Conservation (phyloP, 2,113 vertebrate genomes). For the Delphinus delphis region DNA sequence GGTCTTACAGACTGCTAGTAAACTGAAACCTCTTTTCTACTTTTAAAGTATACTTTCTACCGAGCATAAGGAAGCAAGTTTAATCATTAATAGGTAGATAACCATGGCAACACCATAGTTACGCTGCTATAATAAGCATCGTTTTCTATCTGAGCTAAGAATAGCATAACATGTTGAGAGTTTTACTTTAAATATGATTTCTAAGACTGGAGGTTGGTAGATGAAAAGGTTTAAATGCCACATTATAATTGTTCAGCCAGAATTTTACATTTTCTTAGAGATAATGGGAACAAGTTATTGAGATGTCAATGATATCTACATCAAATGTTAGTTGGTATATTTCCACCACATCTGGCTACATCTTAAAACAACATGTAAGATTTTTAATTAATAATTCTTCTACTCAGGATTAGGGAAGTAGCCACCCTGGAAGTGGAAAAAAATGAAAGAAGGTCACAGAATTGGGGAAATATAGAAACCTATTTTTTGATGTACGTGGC, state of each 20-base stretch:
- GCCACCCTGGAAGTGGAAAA: neutral
- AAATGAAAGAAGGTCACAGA: neutral
- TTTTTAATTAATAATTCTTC: slow-evolving; percentile 11
- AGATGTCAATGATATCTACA: neutral
- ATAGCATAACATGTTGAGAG: slow-evolving; percentile 8
- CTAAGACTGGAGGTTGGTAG: slow-evolving; percentile 43
- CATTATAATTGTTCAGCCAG: neutral
- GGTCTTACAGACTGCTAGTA: slow-evolving; percentile 16
- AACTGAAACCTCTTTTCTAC: neutral
- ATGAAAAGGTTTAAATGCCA: slow-evolving; percentile 47
- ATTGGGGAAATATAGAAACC: neutral
- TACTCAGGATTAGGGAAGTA: neutral
- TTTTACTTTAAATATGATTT: slow-evolving; percentile 69
- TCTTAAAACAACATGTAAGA: neutral
- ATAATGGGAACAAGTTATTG: slow-evolving; percentile 31
- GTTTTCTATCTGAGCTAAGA: slow-evolving; percentile 61
- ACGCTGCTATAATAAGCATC: slow-evolving; percentile 36
- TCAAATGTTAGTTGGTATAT: slow-evolving; percentile 16
- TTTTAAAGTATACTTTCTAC: slow-evolving; percentile 56
- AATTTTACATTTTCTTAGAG: slow-evolving; percentile 9
- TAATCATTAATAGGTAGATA: slow-evolving; percentile 59
- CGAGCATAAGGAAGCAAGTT: slow-evolving; percentile 38
- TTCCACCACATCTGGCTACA: neutral
- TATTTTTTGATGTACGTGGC: neutral
- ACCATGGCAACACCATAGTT: slow-evolving; percentile 42